Percentiles rank a stretch among this genome's conserved stretches.
Evolutionary conservation across 1,140 invertebrate species (phyloP).

Genomic region (Drosophila trapezifrons): DNA sequence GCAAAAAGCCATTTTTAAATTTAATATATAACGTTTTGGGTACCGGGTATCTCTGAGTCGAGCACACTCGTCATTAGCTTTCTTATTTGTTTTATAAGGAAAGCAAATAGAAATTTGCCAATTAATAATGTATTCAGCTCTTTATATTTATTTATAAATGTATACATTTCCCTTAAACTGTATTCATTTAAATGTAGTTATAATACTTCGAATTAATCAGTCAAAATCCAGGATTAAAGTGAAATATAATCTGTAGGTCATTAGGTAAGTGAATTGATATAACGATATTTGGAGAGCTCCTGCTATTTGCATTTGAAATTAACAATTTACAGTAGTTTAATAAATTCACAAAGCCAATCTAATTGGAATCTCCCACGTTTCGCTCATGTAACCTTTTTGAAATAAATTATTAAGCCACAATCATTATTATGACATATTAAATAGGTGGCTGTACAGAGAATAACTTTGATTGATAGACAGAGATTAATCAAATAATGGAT

Average conservation of each 20-base stretch:
- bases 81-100: too few species aligned
- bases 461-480: constrained; percentile 23
- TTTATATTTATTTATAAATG: too few species aligned
- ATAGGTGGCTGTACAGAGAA: background rate
- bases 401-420: background rate
- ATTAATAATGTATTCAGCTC: too few species aligned
- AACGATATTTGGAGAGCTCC: background rate
- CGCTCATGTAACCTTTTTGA: background rate
- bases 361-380: background rate
- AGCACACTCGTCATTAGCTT: too few species aligned
- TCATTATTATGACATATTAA: constrained; percentile 5
- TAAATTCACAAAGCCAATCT: constrained; percentile 10
- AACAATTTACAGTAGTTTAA: background rate
- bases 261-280: background rate
- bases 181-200: background rate
- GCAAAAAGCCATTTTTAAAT: too few species aligned
- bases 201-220: too few species aligned
- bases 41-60: too few species aligned
- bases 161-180: too few species aligned
- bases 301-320: background rate
- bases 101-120: too few species aligned
- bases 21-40: too few species aligned
- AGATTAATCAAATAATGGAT: background rate
- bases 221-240: background rate
- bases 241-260: too few species aligned